phyloP scores from a whole-genome alignment of 1,140 invertebrate species.

The Macrostomum lignano region DNA sequence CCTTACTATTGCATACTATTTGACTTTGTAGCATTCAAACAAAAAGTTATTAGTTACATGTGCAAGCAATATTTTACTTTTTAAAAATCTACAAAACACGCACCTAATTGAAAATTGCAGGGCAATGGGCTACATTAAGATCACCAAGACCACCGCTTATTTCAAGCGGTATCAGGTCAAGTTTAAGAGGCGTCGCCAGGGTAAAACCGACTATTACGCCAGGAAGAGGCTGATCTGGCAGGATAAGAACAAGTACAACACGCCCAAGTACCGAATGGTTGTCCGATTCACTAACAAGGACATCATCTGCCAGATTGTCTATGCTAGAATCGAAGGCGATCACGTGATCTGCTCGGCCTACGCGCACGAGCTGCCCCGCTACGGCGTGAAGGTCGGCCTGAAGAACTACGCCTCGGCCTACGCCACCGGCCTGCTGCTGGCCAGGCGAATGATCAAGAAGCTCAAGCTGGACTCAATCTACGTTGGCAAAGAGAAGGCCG shows the following conservation, averaged over 20 bases:
- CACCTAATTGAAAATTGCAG: too few species aligned
- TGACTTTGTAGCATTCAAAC: too few species aligned
- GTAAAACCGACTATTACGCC: constrained; percentile 95
- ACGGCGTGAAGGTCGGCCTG: constrained; percentile 44
- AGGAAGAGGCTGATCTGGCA: constrained; percentile 78
- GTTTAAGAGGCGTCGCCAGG: constrained; percentile 40
- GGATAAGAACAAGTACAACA: constrained; percentile 99
- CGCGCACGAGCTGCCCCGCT: constrained; percentile 65
- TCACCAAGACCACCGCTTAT: constrained; percentile 97
- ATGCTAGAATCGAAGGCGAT: constrained; percentile 83
- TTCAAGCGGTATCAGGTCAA: constrained; percentile 84
- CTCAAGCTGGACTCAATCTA: constrained; percentile 69
- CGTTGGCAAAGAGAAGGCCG: constrained; percentile 53
- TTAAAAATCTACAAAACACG: too few species aligned
- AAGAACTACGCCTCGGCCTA: constrained; percentile 98
- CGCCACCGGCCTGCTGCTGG: constrained; percentile 80
- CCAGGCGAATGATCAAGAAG: constrained; percentile 65
- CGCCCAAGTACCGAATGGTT: constrained; percentile 94
- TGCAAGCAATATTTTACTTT: too few species aligned
- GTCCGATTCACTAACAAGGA: constrained; percentile 90
- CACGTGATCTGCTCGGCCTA: constrained; percentile 82
- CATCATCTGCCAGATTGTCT: constrained; percentile 87
- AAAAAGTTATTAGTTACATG: too few species aligned
- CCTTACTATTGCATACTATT: too few species aligned
- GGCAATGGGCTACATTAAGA: too few species aligned